Base-by-base conservation (phyloP, 2,797 vertebrate species). In the Ispidina lecontei region DNA sequence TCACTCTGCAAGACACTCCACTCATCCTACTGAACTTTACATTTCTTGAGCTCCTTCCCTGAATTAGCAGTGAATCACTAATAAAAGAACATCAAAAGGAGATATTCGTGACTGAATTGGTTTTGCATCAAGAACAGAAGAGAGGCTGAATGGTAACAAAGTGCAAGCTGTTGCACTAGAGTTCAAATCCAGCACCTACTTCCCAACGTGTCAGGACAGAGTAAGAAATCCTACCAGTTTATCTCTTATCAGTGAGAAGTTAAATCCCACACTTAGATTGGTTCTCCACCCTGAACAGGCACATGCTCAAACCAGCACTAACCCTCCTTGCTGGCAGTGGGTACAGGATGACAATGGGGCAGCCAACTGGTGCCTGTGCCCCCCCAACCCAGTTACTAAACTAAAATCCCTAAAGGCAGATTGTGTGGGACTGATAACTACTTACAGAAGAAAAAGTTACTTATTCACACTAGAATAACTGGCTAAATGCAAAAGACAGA, bases 391-490 rank as follows among this genome's bases (percentile, higher is more conserved):
- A 39, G 13, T 39, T 39, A 39, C 14, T 39, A 14, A 39, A 39
- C 37, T 39, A 39, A 39, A 14, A 76, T 5, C 84, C 74, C 75
- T 19, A 6, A 31, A 69, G 74, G 89, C 31, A 79, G 71, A 44
- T 4, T 12, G 49, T 5, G 46, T 79, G 47, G 25, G 37, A 21
- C 52, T 67, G 82, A 31, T 70, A 87, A 68, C 64, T 55, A 78
- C 59, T 64, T 51, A 68, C 60, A 79, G 71, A 86, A 54, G 54
- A 31, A 43, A 74, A 84, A 58, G 64, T 76, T 90, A 87, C 56
- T 94, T 79, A 84, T 31, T 89, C 60, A 77, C 51, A 39, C 11
- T 20, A 47, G 29, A 77, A n/a, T 43, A 85, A 83, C 17, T 41
- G 63, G 18, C 28, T 20, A 44, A 69, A 39, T 25, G n/a, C 23